These are phyloP conservation scores for Eristalinus aeneus DNA, from an alignment of 2,888 invertebrate species.

Conservation along the genomic window DNA sequence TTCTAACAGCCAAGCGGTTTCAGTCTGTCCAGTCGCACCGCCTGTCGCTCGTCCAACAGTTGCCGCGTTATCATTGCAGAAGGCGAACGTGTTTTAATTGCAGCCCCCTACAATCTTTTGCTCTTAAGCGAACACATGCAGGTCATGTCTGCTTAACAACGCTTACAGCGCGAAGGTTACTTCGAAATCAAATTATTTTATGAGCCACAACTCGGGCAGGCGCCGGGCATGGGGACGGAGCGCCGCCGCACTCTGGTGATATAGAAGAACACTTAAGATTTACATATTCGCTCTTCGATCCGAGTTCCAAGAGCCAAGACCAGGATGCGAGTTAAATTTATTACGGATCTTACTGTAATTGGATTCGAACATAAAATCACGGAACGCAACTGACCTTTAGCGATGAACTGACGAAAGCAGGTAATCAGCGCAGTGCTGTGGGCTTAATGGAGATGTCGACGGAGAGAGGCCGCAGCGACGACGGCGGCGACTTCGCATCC, in stretches of 20 bases:
- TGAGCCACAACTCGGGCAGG: background rate
- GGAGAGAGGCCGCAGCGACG: background rate
- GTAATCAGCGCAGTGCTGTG: background rate
- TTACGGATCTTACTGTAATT: conserved; percentile 17
- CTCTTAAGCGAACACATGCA: conserved; percentile 43
- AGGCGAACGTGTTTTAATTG: conserved; percentile 55
- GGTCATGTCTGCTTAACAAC: conserved; percentile 41
- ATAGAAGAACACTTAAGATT: conserved; percentile 18
- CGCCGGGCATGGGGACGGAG: background rate
- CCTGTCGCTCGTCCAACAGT: too few relatives aligned
- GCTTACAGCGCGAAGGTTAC: conserved; percentile 11
- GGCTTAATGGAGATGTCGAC: too few relatives aligned
- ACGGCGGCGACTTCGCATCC: background rate
- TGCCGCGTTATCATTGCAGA: conserved; percentile 45
- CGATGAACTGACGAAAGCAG: background rate
- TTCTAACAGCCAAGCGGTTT: background rate
- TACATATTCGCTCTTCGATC: conserved; percentile 14
- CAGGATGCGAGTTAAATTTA: conserved; percentile 13
- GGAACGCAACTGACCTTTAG: background rate
- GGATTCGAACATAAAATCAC: background rate
- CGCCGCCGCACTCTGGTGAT: background rate
- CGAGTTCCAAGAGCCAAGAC: background rate
- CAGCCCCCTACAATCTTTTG: conserved; percentile 59
- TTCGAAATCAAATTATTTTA: conserved; percentile 24
- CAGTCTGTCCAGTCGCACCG: background rate